Conservation (phyloP, 1,140 invertebrate species). For the Ceratoteleas bidentatus region DNA sequence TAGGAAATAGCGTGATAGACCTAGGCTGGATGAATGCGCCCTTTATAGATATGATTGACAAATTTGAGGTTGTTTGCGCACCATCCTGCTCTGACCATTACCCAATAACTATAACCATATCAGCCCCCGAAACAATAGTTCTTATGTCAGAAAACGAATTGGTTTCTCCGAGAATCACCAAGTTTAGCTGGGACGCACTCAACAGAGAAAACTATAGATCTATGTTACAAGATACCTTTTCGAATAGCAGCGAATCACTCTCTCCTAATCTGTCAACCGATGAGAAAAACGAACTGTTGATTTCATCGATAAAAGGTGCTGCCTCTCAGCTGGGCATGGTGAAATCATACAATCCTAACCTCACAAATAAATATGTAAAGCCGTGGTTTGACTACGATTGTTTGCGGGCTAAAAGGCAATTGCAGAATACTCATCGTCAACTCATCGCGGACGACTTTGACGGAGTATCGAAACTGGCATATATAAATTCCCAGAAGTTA, state of each 20-base stretch:
- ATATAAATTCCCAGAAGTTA: neutral
- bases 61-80: neutral
- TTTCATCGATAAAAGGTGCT: neutral
- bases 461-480: neutral
- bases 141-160: neutral
- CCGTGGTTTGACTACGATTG: neutral
- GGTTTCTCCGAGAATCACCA: neutral
- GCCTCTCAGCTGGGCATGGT: neutral
- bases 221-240: neutral
- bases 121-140: neutral
- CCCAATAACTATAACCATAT: neutral
- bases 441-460: neutral
- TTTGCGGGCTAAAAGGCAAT: neutral
- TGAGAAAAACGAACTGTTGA: neutral
- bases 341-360: neutral
- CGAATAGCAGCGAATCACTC: neutral
- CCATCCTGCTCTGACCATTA: neutral
- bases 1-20: neutral
- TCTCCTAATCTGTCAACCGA: neutral
- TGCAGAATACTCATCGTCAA: neutral
- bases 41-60: neutral
- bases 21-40: neutral
- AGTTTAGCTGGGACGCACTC: neutral
- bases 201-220: neutral
- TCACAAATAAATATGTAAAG: neutral